These are phyloP conservation scores for Cavia porcellus DNA, from an alignment of 2,113 vertebrate species.

Conservation along the genomic window DNA sequence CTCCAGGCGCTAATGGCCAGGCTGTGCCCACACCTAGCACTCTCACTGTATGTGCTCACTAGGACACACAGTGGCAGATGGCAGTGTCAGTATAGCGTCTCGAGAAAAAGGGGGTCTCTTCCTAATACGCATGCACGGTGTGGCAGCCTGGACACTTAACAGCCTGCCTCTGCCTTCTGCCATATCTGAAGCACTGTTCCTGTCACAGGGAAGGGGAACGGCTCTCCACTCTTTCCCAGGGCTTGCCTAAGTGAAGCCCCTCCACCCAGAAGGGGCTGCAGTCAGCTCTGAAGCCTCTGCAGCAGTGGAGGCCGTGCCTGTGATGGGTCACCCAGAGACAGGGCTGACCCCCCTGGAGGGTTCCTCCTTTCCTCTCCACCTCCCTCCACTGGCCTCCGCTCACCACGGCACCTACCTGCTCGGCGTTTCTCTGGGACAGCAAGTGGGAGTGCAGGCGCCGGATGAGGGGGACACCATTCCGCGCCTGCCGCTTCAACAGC, in stretches of 20 bases:
- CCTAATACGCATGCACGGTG: neutral
- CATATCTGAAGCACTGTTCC: neutral
- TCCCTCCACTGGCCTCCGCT: neutral
- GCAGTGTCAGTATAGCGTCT: neutral
- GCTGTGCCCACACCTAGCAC: neutral
- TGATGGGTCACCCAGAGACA: neutral
- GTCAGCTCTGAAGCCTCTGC: neutral
- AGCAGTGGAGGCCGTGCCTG: neutral
- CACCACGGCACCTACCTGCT: slow-evolving; percentile 89
- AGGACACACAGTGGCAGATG: neutral
- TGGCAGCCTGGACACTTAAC: neutral
- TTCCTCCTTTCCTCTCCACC: neutral
- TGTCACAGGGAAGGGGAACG: neutral
- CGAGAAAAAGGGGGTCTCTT: neutral
- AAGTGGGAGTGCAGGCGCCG: slow-evolving; percentile 94
- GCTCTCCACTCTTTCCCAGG: neutral
- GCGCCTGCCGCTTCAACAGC: slow-evolving; percentile 97
- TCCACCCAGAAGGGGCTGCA: neutral
- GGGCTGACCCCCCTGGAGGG: neutral
- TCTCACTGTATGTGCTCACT: neutral
- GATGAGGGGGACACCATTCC: slow-evolving; percentile 96
- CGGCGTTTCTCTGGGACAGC: slow-evolving; percentile 93
- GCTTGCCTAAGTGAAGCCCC: slow-evolving; percentile 19
- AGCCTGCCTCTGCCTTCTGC: neutral
- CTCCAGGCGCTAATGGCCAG: neutral